A percentile compares a stretch with the other conserved stretches of the same genome.
Evolutionary conservation across 2,888 invertebrate species (phyloP).

Genomic region (Tortricodes alternella): DNA sequence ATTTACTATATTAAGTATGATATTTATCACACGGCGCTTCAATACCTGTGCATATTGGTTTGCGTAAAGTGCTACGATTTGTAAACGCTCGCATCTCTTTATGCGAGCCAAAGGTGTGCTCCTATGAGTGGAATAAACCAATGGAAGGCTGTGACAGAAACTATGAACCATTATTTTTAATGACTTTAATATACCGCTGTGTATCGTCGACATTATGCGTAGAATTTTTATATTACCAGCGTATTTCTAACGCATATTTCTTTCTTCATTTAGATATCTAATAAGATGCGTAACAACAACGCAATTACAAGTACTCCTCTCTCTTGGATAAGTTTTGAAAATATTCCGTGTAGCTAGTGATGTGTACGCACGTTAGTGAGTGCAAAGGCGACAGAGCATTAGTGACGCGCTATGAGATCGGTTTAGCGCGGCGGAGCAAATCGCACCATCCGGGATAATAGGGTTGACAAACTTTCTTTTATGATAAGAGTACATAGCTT

Average conservation of each 20-base stretch:
- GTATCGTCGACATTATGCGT: too few relatives aligned
- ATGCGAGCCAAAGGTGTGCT: background rate
- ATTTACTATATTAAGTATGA: conserved; percentile 18
- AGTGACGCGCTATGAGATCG: conserved; percentile 40
- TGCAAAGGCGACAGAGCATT: conserved; percentile 41
- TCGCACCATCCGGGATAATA: conserved; percentile 34
- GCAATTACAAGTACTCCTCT: too few relatives aligned
- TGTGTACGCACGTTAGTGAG: conserved; percentile 13
- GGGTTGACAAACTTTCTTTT: conserved; percentile 13
- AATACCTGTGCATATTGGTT: conserved; percentile 18
- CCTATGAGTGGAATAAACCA: background rate
- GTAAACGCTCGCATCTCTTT: conserved; percentile 7
- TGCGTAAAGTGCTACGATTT: conserved; percentile 25
- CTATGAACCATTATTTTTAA: too few relatives aligned
- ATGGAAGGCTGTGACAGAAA: background rate
- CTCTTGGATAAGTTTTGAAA: too few relatives aligned
- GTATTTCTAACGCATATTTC: too few relatives aligned
- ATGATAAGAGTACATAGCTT: too few relatives aligned
- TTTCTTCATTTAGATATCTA: too few relatives aligned
- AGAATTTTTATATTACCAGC: too few relatives aligned
- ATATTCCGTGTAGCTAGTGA: background rate
- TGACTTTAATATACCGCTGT: too few relatives aligned
- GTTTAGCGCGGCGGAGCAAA: conserved; percentile 36
- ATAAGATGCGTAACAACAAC: too few relatives aligned
- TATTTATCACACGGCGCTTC: conserved; percentile 18